These are phyloP conservation scores for Xenopus laevis DNA, from an alignment of 2,113 vertebrate species.

Conservation along the genomic window DNA sequence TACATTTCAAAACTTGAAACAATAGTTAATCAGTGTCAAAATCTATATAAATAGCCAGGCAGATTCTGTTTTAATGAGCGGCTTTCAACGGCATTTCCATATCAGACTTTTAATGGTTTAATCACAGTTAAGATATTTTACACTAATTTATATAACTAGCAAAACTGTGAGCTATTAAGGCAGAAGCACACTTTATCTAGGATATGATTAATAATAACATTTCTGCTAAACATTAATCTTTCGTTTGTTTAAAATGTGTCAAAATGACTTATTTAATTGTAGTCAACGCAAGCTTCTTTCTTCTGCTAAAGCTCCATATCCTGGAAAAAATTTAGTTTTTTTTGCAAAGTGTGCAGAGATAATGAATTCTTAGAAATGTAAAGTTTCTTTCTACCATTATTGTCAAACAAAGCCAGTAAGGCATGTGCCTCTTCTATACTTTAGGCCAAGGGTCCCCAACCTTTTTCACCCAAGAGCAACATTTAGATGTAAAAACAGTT, in stretches of 20 bases:
- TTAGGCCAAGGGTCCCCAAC: no score
- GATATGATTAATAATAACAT: conserved; percentile 22
- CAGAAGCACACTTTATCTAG: neutral
- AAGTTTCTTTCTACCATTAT: no score
- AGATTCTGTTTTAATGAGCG: conserved; percentile 32
- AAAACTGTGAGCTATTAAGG: conserved; percentile 17
- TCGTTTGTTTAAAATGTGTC: conserved; percentile 21
- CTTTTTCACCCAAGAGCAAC: no score
- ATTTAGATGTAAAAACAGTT: no score
- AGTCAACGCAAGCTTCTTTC: neutral
- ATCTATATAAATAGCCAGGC: conserved; percentile 4
- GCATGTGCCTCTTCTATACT: no score
- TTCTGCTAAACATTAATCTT: conserved; percentile 10
- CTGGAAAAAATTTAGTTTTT: no score
- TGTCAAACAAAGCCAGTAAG: no score
- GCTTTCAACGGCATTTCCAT: conserved; percentile 12
- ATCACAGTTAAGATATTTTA: conserved; percentile 29
- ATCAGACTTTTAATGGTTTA: conserved; percentile 22
- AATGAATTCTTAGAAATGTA: no score
- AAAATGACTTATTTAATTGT: conserved; percentile 8
- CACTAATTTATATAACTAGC: conserved; percentile 6
- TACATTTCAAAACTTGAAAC: neutral
- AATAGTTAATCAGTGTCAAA: conserved; percentile 8
- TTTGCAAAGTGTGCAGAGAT: no score
- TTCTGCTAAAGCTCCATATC: no score